Percentiles rank a stretch among this genome's conserved stretches.
Evolutionary conservation across 2,888 invertebrate genomes (phyloP).

Genomic region (Aleiodes testaceus): DNA sequence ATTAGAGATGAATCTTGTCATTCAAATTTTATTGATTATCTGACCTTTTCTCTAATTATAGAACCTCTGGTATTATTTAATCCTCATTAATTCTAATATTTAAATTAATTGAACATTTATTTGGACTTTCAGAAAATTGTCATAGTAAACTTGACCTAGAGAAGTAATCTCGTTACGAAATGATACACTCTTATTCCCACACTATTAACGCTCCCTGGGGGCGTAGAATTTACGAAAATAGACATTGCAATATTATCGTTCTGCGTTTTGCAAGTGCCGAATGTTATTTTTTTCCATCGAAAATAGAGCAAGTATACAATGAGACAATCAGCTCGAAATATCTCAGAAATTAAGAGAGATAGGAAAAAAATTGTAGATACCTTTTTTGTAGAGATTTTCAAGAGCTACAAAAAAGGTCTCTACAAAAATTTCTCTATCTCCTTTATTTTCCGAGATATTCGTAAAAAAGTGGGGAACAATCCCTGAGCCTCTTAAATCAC

Average conservation of each 20-base stretch:
- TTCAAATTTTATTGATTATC: background rate
- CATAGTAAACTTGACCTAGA: slow-evolving; percentile 25
- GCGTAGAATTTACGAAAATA: slow-evolving; percentile 18
- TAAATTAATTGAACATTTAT: background rate
- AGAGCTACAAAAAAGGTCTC: no score
- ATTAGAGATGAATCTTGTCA: slow-evolving; percentile 3
- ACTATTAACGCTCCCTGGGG: background rate
- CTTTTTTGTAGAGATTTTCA: no score
- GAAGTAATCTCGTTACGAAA: slow-evolving; percentile 15
- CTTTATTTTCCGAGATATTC: no score
- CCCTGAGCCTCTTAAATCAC: no score
- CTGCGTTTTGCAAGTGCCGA: background rate
- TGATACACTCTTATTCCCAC: slow-evolving; percentile 22
- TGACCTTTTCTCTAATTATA: no score
- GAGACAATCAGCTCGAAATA: no score
- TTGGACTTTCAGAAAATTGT: background rate
- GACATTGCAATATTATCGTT: slow-evolving; percentile 5
- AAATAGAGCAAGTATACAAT: background rate
- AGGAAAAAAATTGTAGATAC: no score
- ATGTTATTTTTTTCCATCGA: background rate
- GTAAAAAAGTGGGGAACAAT: no score
- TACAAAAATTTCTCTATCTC: no score
- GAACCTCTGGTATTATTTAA: no score
- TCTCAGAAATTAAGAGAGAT: no score
- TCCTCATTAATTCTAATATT: no score